Evolutionary conservation across 2,113 vertebrate species (phyloP), one percentile per base, ranked within the genome.

Genomic region (Dipodomys ordii): DNA sequence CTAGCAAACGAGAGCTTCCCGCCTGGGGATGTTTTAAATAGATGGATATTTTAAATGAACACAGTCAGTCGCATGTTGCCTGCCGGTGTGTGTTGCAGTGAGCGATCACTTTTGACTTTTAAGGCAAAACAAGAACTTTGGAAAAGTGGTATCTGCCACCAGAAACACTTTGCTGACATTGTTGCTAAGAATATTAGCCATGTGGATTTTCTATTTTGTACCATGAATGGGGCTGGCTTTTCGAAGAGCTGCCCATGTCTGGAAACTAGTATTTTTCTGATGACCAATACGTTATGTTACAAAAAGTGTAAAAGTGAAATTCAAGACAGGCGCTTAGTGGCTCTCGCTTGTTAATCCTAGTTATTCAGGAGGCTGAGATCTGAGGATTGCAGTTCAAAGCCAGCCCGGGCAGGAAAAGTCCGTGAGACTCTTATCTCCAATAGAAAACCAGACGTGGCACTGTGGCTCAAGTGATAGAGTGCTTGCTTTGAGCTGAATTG

Each of bases 91-190:
- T 88, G 88, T 88, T 76, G 62, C 86, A 64, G 22, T 67, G 80
- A 57, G 53, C 53, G 12, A 88, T 88, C 25, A 83, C 74, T 69
- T 87, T 90, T 88, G 92, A 96, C 94, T 97, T 92, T 79, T 62
- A 35, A 69, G 78, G 10, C 69, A 90, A 94, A 91, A 86, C 85
- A 49, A 81, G 91, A 93, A 88, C 91, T 92, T 93, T 73, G 87
- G 91, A 88, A 89, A 92, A 81, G 86, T 76, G 73, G 83, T 81
- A 27, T 46, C 86, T 87, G 86, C 83, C 72, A 35, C 91, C 8
- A 12, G 64, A 77, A 65, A 81, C n/a, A 27, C 67, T 11, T 80
- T 73, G 86, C 87, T 7, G 2, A 68, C 87, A 76, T 95, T 68
- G 23, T 11, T 7, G 79, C 49, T 32, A n/a, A 60, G 71, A 28